phyloP scores from a whole-genome alignment of 2,888 invertebrate species.

The Blastobasis lacticolella region DNA sequence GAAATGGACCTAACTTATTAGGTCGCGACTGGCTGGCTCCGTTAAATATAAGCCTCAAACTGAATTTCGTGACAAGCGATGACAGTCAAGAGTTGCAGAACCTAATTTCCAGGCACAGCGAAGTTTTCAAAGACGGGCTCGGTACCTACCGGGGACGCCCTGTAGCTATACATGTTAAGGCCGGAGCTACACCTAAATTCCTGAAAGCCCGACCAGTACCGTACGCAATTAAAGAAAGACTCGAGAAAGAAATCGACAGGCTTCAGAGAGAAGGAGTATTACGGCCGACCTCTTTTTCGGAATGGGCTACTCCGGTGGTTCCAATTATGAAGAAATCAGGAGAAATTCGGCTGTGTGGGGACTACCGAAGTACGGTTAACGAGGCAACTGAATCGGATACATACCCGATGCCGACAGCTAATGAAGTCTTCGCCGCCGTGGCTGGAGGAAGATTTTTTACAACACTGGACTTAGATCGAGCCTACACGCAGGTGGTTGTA shows the following conservation, averaged over 20 bases:
- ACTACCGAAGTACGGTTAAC: constrained; percentile 6
- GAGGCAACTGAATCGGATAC: constrained; percentile 4
- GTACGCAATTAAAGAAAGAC: constrained; percentile 2
- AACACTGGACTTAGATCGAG: constrained; percentile 8
- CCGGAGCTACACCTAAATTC: constrained; percentile 2
- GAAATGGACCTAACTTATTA: too few species aligned
- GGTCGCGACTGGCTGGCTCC: too few species aligned
- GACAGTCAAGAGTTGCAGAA: too few species aligned
- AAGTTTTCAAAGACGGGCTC: constrained; percentile 1
- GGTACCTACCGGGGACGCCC: constrained; percentile 3
- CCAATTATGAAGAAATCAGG: constrained; percentile 2
- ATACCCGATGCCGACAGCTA: constrained; percentile 3
- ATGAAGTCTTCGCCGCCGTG: constrained; percentile 3
- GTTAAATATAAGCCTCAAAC: too few species aligned
- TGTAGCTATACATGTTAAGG: background rate
- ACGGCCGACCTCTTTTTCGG: background rate
- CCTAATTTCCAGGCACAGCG: background rate
- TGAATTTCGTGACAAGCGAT: background rate
- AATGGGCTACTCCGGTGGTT: constrained; percentile 7
- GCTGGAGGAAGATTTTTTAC: constrained; percentile 2
- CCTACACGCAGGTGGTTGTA: too few species aligned
- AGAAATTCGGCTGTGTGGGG: constrained; percentile 1
- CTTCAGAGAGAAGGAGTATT: constrained; percentile 1
- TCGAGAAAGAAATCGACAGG: constrained; percentile 3
- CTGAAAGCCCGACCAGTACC: constrained; percentile 3